Conservation (phyloP, 1,140 invertebrate genomes). For the Anastatus disparis region DNA sequence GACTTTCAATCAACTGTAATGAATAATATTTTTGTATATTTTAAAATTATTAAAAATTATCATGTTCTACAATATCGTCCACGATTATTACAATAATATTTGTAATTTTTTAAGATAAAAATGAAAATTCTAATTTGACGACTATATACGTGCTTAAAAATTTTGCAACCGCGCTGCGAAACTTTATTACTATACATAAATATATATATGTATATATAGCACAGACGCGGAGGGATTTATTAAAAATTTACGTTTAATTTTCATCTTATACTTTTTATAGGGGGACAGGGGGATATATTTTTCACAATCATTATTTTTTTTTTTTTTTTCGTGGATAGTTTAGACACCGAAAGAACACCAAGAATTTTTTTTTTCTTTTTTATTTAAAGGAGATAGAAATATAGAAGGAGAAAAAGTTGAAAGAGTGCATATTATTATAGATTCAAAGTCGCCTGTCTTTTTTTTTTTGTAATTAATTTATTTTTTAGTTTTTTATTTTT, state of each 20-base stretch:
- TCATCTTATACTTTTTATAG: not conserved
- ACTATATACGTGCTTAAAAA: slow-evolving; percentile 28
- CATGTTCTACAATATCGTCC: no score
- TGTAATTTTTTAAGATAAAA: no score
- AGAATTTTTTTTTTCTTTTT: slow-evolving; percentile 48
- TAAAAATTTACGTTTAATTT: slow-evolving; percentile 21
- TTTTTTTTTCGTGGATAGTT: slow-evolving; percentile 53
- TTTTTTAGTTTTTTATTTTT: not conserved
- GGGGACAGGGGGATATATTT: not conserved
- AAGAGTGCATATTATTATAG: slow-evolving; percentile 5
- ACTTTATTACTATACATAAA: slow-evolving; percentile 17
- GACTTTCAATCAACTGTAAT: no score
- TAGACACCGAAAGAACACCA: slow-evolving; percentile 66
- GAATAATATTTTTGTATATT: no score
- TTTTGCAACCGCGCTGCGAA: slow-evolving; percentile 57
- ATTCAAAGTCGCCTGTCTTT: slow-evolving; percentile 32
- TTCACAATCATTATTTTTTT: no score
- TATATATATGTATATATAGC: slow-evolving; percentile 2
- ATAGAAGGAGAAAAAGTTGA: slow-evolving; percentile 57
- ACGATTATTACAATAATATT: no score
- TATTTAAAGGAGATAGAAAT: slow-evolving; percentile 56
- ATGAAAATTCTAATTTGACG: no score
- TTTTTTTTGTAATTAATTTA: not conserved
- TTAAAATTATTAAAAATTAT: no score
- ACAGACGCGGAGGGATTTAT: not conserved